Conservation (phyloP, 2,113 vertebrate species). For the Tenrec ecaudatus region DNA sequence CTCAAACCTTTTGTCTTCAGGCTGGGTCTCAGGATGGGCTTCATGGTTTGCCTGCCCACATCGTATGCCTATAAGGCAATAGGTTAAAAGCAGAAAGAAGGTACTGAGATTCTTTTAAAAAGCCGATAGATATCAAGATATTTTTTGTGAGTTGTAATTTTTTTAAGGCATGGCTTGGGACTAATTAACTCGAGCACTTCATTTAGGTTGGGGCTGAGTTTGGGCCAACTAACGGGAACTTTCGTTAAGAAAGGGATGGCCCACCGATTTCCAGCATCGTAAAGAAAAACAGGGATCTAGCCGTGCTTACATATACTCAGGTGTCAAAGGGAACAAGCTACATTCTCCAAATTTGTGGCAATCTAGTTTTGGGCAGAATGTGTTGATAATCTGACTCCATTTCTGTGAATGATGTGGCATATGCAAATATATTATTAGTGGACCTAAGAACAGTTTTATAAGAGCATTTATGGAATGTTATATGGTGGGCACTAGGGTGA, state of each 20-base stretch:
- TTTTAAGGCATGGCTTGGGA: conserved; percentile 15
- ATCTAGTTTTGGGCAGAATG: background rate
- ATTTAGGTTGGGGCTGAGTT: conserved; percentile 25
- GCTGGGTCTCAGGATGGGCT: background rate
- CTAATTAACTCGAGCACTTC: conserved; percentile 21
- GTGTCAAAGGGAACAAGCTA: background rate
- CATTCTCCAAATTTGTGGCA: conserved; percentile 28
- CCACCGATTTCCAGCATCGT: background rate
- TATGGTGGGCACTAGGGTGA: background rate
- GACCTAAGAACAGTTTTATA: background rate
- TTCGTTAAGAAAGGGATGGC: background rate
- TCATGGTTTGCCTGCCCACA: background rate
- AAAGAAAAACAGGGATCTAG: conserved; percentile 24
- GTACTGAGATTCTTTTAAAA: conserved; percentile 10
- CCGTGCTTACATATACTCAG: background rate
- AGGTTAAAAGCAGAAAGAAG: conserved; percentile 49
- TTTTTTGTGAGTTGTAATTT: background rate
- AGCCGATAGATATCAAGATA: conserved; percentile 22
- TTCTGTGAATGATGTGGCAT: conserved; percentile 25
- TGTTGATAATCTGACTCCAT: conserved; percentile 3
- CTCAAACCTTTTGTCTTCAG: conserved; percentile 29
- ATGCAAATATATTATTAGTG: conserved; percentile 36
- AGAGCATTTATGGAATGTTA: background rate
- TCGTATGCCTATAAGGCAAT: conserved; percentile 27
- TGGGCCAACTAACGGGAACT: conserved; percentile 6